A percentile compares a stretch with the other conserved stretches of the same genome.
Conservation (phyloP, 2,888 invertebrate species). For the Agrilus biguttatus region DNA sequence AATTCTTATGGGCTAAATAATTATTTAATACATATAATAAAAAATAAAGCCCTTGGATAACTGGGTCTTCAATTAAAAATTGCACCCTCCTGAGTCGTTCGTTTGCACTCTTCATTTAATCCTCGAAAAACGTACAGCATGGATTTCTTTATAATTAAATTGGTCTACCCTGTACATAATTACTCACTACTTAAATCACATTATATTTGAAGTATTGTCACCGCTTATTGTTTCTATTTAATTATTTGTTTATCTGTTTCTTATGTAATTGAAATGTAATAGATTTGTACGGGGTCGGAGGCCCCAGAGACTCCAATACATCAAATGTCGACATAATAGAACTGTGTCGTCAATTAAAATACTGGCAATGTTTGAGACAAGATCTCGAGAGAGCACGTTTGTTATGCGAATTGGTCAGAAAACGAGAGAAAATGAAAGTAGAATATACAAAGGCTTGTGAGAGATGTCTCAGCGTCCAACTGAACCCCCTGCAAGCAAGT, state of each 20-base stretch:
- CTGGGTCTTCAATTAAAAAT: no score
- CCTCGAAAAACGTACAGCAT: no score
- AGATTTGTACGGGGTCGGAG: constrained; percentile 6
- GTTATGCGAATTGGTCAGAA: constrained; percentile 86
- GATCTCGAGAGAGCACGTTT: constrained; percentile 87
- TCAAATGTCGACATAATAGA: constrained; percentile 48
- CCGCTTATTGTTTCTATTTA: no score
- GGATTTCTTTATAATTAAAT: no score
- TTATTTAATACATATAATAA: no score
- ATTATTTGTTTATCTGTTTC: neutral
- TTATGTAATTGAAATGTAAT: neutral
- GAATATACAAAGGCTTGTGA: constrained; percentile 70
- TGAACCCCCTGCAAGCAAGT: constrained; percentile 71
- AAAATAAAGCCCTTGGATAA: no score
- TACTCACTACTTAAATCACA: no score
- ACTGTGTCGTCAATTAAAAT: constrained; percentile 73
- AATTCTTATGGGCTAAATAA: no score
- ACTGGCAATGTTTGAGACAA: constrained; percentile 87
- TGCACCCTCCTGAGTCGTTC: no score
- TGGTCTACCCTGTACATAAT: no score
- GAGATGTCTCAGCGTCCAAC: constrained; percentile 63
- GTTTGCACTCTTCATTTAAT: no score
- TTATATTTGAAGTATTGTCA: no score
- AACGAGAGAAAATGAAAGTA: constrained; percentile 88
- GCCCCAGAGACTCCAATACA: constrained; percentile 22